A percentile compares a stretch with the other conserved stretches of the same genome.
Evolutionary conservation across 1,140 invertebrate genomes (phyloP).

Genomic region (Platyscapa corneri): DNA sequence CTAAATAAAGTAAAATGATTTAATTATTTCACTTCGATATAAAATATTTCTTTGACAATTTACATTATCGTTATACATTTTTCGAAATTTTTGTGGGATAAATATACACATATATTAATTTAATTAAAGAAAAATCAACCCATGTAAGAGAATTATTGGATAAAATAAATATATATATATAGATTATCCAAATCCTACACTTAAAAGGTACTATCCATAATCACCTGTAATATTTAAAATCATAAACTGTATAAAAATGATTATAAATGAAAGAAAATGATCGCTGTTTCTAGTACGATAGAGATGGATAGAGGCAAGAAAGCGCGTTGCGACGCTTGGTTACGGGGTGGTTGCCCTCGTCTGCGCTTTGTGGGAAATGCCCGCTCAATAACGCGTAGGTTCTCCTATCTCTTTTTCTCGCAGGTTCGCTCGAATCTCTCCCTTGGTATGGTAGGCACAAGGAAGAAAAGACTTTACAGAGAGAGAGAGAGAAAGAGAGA

Average conservation of each 20-base stretch:
- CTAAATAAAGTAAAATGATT: too few relatives aligned
- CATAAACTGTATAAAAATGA: neutral
- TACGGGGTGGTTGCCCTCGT: constrained; percentile 73
- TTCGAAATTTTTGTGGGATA: too few relatives aligned
- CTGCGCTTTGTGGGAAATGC: constrained; percentile 73
- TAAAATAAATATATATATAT: too few relatives aligned
- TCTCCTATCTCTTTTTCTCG: constrained; percentile 50
- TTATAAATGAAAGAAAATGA: neutral
- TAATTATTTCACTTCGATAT: too few relatives aligned
- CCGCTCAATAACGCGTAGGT: constrained; percentile 72
- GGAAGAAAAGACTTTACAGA: constrained; percentile 32
- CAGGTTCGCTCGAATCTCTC: constrained; percentile 35
- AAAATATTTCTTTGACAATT: too few relatives aligned
- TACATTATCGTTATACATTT: too few relatives aligned
- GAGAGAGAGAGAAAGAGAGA: constrained; percentile 1
- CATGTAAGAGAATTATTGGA: too few relatives aligned
- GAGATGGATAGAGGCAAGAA: constrained; percentile 52
- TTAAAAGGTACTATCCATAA: too few relatives aligned
- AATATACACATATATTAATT: too few relatives aligned
- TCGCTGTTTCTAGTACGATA: neutral
- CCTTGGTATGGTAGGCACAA: constrained; percentile 1
- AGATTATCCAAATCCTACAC: too few relatives aligned
- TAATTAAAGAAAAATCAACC: too few relatives aligned
- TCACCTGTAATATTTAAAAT: too few relatives aligned
- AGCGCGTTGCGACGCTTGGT: constrained; percentile 61